phyloP scores from a whole-genome alignment of 1,140 invertebrate genomes.

The Hycleus phaleratus region DNA sequence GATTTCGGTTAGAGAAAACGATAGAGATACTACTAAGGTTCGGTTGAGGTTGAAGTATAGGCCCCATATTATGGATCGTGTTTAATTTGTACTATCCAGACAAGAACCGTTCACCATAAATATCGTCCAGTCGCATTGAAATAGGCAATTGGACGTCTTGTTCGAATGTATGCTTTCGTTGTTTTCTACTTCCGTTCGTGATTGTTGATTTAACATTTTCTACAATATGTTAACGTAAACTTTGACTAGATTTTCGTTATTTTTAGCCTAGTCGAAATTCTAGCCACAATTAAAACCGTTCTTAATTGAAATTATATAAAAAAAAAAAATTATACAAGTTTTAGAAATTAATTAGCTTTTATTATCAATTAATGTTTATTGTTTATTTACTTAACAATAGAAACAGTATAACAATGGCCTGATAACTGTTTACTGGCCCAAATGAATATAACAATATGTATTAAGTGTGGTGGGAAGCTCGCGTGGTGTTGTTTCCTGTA shows the following conservation, averaged over 20 bases:
- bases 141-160: constrained; percentile 22
- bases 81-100: constrained; percentile 13
- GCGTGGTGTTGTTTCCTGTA: no score
- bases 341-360: no score
- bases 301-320: no score
- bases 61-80: constrained; percentile 11
- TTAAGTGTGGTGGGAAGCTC: no score
- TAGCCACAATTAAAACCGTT: no score
- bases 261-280: no score
- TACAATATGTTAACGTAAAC: background rate
- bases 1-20: no score
- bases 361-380: no score
- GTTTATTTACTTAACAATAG: background rate
- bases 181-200: constrained; percentile 18
- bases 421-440: background rate
- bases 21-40: no score
- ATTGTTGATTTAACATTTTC: constrained; percentile 12
- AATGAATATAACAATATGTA: background rate
- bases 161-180: constrained; percentile 22
- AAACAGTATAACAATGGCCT: background rate
- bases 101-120: constrained; percentile 11
- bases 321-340: no score
- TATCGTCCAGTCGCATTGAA: constrained; percentile 19
- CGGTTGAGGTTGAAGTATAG: constrained; percentile 4
- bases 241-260: no score